phyloP scores from a whole-genome alignment of 2,113 vertebrate genomes.

The Litocranius walleri region DNA sequence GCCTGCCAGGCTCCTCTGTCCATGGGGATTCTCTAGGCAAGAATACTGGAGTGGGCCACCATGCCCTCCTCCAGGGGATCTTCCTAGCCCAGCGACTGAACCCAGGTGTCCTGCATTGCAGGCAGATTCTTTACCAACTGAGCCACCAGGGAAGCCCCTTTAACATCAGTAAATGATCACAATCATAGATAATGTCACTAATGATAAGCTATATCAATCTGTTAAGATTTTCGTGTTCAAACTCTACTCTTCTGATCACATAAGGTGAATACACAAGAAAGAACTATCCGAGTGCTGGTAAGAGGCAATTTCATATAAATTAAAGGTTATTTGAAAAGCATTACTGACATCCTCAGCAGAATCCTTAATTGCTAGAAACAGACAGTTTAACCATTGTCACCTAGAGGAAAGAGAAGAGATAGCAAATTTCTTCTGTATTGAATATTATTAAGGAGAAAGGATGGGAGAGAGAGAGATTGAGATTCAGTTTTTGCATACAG shows the following conservation, averaged over 20 bases:
- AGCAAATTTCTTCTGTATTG: not conserved
- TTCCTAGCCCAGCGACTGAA: not conserved
- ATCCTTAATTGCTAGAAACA: not conserved
- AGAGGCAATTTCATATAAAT: not conserved
- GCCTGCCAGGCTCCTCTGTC: not conserved
- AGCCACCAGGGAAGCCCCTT: not conserved
- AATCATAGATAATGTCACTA: not conserved
- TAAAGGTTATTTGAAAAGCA: not conserved
- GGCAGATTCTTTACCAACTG: not conserved
- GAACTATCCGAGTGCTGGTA: not conserved
- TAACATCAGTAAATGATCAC: not conserved
- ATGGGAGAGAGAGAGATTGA: not conserved
- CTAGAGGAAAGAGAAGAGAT: conserved; percentile 41
- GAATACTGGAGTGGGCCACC: not conserved
- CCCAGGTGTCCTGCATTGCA: not conserved
- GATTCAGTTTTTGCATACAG: not conserved
- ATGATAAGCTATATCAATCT: not conserved
- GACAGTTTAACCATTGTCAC: conserved; percentile 42
- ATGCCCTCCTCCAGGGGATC: not conserved
- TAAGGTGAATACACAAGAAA: not conserved
- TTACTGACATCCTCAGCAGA: not conserved
- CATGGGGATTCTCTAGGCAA: not conserved
- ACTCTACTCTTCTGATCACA: not conserved
- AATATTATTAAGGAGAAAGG: not conserved
- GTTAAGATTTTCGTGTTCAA: not conserved